These are phyloP conservation scores for Apteryx owenii DNA, from an alignment of 2,113 vertebrate genomes.

Conservation along the genomic window DNA sequence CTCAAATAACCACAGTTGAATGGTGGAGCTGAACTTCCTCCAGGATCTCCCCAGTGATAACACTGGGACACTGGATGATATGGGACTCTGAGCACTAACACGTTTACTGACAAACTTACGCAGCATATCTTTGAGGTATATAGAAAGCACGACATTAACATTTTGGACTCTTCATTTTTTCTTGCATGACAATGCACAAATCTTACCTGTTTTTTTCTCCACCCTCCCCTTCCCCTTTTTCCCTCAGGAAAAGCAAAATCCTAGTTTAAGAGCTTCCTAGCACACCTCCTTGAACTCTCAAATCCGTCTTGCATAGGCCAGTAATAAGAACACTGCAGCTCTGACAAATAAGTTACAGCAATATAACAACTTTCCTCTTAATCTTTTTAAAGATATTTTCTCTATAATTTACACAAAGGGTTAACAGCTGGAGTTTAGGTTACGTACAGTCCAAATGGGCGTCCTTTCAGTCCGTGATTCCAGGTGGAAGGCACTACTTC, in stretches of 20 bases:
- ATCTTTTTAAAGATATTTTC: conserved; percentile 66
- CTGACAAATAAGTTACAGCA: conserved; percentile 76
- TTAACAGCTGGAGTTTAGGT: conserved; percentile 55
- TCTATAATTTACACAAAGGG: conserved; percentile 71
- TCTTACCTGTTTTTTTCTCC: conserved; percentile 2
- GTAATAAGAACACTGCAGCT: conserved; percentile 74
- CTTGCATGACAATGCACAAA: neutral
- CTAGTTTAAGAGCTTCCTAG: conserved; percentile 53
- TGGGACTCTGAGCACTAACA: conserved; percentile 2
- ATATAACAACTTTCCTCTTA: conserved; percentile 69
- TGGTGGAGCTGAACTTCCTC: neutral
- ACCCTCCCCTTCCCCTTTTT: neutral
- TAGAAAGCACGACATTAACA: conserved; percentile 56
- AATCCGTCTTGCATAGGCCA: conserved; percentile 70
- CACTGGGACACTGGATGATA: neutral
- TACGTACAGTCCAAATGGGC: conserved; percentile 53
- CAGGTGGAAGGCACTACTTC: conserved; percentile 76
- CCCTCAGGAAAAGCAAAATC: neutral
- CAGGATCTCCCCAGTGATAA: neutral
- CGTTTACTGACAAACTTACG: conserved; percentile 4
- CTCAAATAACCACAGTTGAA: conserved; percentile 44
- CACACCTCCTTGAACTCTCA: conserved; percentile 29
- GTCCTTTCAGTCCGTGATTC: conserved; percentile 59
- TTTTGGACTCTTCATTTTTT: conserved; percentile 33
- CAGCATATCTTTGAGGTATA: conserved; percentile 77